Percentiles rank a stretch among this genome's conserved stretches.
phyloP scores from a whole-genome alignment of 1,140 invertebrate species.

The Charaxes varanes region DNA sequence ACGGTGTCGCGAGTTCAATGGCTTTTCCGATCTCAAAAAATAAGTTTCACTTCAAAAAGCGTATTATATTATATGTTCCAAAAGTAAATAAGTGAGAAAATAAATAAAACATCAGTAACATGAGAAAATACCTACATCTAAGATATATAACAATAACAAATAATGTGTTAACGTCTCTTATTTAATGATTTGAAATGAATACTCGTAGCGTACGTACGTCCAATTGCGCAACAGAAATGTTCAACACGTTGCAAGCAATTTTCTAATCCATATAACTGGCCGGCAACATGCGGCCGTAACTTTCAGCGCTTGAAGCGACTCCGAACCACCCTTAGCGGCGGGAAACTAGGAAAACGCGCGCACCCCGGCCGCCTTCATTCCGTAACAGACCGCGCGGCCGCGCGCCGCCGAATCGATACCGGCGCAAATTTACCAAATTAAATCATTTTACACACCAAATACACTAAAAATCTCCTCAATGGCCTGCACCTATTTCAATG shows the following conservation, averaged over 20 bases:
- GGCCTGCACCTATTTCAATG: no score
- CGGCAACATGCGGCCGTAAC: constrained; percentile 10
- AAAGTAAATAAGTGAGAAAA: no score
- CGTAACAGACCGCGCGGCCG: constrained; percentile 49
- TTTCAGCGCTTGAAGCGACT: constrained; percentile 7
- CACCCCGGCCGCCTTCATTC: constrained; percentile 54
- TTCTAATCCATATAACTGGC: constrained; percentile 3
- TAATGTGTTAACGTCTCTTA: no score
- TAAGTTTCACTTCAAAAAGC: no score
- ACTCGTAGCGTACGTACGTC: background rate
- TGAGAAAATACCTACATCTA: no score
- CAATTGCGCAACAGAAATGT: constrained; percentile 1
- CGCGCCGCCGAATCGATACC: constrained; percentile 63
- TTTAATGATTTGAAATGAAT: no score
- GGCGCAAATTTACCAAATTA: constrained; percentile 10
- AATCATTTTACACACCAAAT: constrained; percentile 23
- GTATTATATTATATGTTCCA: no score
- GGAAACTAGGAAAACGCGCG: constrained; percentile 66
- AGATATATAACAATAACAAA: no score
- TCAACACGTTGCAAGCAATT: constrained; percentile 1
- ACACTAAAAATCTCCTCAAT: background rate
- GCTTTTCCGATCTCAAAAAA: no score
- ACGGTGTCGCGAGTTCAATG: no score
- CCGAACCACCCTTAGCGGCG: constrained; percentile 44
- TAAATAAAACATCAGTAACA: no score